Conservation (phyloP, 2,888 invertebrate species). For the Sinohyriopsis cumingii region DNA sequence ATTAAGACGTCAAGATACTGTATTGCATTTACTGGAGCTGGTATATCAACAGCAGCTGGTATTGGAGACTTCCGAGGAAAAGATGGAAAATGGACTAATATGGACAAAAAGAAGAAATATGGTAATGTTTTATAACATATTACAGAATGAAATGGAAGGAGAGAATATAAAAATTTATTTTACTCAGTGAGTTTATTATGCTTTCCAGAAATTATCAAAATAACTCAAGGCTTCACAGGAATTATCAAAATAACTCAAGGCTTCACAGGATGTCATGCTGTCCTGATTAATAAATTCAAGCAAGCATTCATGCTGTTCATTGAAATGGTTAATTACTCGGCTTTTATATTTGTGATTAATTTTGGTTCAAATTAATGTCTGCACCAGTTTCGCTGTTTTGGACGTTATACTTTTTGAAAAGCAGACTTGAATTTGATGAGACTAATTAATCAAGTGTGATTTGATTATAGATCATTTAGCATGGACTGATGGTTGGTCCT, state of each 20-base stretch:
- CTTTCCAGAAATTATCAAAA: constrained; percentile 1
- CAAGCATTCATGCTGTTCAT: too few species aligned
- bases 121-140: constrained; percentile 28
- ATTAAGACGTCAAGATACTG: constrained; percentile 46
- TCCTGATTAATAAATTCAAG: too few species aligned
- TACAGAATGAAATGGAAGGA: neutral
- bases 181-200: neutral
- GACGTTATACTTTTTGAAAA: too few species aligned
- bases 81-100: constrained; percentile 62
- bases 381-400: too few species aligned
- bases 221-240: neutral
- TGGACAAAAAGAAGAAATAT: constrained; percentile 50
- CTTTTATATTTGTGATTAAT: too few species aligned
- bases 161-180: neutral
- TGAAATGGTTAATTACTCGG: too few species aligned
- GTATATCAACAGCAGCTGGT: constrained; percentile 64
- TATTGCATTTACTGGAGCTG: constrained; percentile 63
- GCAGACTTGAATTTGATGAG: too few species aligned
- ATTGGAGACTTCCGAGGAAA: constrained; percentile 64
- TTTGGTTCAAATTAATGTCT: too few species aligned
- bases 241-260: neutral
- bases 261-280: too few species aligned
- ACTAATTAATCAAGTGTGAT: too few species aligned
- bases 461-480: too few species aligned
- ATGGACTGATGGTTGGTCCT: too few species aligned